phyloP scores from a whole-genome alignment of 1,140 invertebrate species.

The Vollenhovia emeryi region DNA sequence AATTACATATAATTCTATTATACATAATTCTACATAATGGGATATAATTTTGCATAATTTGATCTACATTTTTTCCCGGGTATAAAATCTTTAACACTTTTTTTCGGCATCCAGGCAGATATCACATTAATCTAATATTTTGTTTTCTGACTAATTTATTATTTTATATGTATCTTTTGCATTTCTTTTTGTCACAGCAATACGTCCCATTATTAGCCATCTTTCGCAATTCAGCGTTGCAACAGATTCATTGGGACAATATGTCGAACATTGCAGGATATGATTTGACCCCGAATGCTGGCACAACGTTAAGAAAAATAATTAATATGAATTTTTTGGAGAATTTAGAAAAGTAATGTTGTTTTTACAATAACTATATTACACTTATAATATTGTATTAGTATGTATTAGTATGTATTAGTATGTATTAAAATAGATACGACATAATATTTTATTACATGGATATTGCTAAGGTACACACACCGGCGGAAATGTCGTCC shows the following conservation, averaged over 20 bases:
- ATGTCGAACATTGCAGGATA: slow-evolving; percentile 89
- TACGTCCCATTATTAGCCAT: slow-evolving; percentile 90
- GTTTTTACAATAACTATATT: background rate
- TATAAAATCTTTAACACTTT: too few relatives aligned
- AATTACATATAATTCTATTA: too few relatives aligned
- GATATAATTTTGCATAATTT: too few relatives aligned
- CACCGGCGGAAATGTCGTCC: too few relatives aligned
- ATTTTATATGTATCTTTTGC: background rate
- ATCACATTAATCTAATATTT: too few relatives aligned
- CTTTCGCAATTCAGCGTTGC: slow-evolving; percentile 89
- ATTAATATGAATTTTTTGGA: slow-evolving; percentile 87
- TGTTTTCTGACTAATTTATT: too few relatives aligned
- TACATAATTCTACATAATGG: too few relatives aligned
- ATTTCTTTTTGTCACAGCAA: slow-evolving; percentile 83
- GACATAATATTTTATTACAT: background rate
- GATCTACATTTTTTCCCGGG: too few relatives aligned
- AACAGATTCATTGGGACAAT: slow-evolving; percentile 90
- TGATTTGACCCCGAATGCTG: slow-evolving; percentile 88
- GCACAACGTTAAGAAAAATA: slow-evolving; percentile 88
- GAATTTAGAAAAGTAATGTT: slow-evolving; percentile 88
- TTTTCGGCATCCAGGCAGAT: too few relatives aligned
- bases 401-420: too few relatives aligned
- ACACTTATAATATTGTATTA: background rate
- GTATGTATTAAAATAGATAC: too few relatives aligned
- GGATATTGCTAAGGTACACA: too few relatives aligned